Evolutionary conservation across 1,140 invertebrate genomes (phyloP).

Genomic region (Drosophila serrata): DNA sequence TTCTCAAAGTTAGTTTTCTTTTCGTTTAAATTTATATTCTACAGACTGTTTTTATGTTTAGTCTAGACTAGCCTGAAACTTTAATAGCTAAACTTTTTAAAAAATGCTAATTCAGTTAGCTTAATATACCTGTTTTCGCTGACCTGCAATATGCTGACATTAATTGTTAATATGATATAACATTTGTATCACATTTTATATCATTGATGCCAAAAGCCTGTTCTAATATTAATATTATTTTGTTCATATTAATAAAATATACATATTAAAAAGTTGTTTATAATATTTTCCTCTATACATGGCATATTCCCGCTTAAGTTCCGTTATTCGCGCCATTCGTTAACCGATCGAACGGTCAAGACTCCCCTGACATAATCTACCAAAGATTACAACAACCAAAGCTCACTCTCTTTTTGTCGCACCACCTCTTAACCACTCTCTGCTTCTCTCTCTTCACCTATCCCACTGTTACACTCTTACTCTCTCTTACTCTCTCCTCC

Average conservation of each 20-base stretch:
- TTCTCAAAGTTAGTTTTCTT: too few relatives aligned
- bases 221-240: neutral
- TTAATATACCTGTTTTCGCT: neutral
- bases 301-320: conserved; percentile 4
- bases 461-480: neutral
- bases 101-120: neutral
- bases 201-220: neutral
- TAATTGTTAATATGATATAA: neutral
- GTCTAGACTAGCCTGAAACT: neutral
- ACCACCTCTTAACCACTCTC: neutral
- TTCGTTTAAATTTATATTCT: neutral
- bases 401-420: conserved; percentile 18
- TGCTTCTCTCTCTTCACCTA: too few relatives aligned
- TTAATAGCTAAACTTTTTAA: neutral
- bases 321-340: conserved; percentile 5
- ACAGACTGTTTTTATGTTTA: neutral
- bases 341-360: conserved; percentile 26
- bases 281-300: neutral
- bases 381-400: conserved; percentile 30
- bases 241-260: neutral
- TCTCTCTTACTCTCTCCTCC: conserved; percentile 9
- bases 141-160: neutral
- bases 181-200: neutral
- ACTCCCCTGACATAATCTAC: conserved; percentile 23
- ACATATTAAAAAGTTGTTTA: neutral